Conservation (phyloP, 2,113 vertebrate genomes). For the Candoia aspera region DNA sequence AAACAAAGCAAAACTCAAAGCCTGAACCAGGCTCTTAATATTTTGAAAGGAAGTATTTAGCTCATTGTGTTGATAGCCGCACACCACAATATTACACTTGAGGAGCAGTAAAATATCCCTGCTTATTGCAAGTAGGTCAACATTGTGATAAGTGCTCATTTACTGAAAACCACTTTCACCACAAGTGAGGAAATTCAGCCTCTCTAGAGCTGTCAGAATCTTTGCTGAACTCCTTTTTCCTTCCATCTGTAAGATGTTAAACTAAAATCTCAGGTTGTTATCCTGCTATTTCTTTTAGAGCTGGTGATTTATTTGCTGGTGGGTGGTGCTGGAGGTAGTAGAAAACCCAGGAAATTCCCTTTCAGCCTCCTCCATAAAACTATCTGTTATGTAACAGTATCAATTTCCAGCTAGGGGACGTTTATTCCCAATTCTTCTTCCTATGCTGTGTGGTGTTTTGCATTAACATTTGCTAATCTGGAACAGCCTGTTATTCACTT, state of each 20-base stretch:
- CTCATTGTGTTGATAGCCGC: constrained; percentile 39
- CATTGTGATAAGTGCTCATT: constrained; percentile 44
- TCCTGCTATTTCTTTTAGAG: constrained; percentile 15
- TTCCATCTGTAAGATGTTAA: constrained; percentile 38
- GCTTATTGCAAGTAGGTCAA: constrained; percentile 44
- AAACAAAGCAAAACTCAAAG: neutral
- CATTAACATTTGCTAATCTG: constrained; percentile 29
- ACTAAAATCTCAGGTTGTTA: constrained; percentile 31
- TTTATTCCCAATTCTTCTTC: constrained; percentile 21
- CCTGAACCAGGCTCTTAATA: constrained; percentile 1
- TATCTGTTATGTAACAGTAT: constrained; percentile 30
- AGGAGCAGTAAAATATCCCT: constrained; percentile 40
- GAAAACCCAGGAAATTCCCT: constrained; percentile 35
- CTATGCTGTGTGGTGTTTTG: constrained; percentile 19
- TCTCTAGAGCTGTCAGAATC: constrained; percentile 36
- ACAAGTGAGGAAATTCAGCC: constrained; percentile 39
- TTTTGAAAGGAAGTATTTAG: constrained; percentile 41
- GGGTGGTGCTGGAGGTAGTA: constrained; percentile 28
- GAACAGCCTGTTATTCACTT: constrained; percentile 13
- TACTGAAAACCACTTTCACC: constrained; percentile 42
- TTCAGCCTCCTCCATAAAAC: constrained; percentile 26
- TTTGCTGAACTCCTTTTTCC: neutral
- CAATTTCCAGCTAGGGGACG: constrained; percentile 7
- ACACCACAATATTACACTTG: constrained; percentile 44
- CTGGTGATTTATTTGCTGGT: constrained; percentile 37